Conservation (phyloP, 2,888 invertebrate genomes). For the Lepidochitona cinerea region DNA sequence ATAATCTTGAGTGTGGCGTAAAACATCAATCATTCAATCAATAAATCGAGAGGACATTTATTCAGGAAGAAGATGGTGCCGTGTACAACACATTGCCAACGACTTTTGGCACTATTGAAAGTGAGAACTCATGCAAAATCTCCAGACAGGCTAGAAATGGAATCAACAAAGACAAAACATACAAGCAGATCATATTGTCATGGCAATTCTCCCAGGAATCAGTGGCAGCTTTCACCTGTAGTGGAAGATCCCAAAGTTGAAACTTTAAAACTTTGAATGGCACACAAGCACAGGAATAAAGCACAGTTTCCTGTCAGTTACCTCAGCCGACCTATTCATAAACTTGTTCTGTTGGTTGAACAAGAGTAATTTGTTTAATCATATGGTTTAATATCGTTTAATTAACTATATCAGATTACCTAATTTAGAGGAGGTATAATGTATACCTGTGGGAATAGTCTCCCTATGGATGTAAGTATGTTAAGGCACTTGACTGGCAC, state of each 20-base stretch:
- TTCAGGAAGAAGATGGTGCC: not conserved
- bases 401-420: no score
- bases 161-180: not conserved
- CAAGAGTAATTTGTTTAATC: not conserved
- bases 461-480: no score
- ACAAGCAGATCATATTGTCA: not conserved
- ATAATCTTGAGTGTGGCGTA: no score
- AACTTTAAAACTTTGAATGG: not conserved
- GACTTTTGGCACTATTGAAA: constrained; percentile 15
- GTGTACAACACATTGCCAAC: constrained; percentile 11
- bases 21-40: no score
- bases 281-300: not conserved
- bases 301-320: not conserved
- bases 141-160: constrained; percentile 7
- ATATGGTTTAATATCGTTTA: no score
- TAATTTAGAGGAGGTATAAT: not conserved
- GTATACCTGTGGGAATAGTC: not conserved
- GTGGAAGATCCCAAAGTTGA: not conserved
- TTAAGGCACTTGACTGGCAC: no score
- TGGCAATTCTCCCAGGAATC: no score
- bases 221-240: not conserved
- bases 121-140: constrained; percentile 5
- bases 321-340: not conserved
- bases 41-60: no score
- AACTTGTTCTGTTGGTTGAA: not conserved